Evolutionary conservation across 1,140 invertebrate species (phyloP).

Genomic region (Apis cerana): DNA sequence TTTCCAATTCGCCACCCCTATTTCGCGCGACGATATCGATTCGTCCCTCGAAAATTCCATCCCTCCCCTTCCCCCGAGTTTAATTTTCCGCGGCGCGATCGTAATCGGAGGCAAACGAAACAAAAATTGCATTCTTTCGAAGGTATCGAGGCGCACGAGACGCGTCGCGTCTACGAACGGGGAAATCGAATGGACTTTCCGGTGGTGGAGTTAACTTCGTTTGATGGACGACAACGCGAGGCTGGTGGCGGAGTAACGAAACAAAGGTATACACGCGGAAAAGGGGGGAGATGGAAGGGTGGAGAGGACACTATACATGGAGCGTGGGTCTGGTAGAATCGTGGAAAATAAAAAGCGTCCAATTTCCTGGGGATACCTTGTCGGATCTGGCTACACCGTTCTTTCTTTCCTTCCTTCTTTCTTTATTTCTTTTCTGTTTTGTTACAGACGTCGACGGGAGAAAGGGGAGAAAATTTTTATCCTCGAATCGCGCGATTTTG

Average conservation of each 20-base stretch:
- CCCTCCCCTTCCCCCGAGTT: neutral
- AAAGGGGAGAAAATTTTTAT: no score
- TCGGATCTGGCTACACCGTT: conserved; percentile 35
- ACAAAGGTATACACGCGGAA: neutral
- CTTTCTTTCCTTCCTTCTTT: neutral
- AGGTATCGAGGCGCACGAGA: neutral
- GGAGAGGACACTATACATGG: neutral
- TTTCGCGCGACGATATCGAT: neutral
- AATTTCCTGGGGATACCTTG: conserved; percentile 60
- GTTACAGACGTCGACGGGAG: no score
- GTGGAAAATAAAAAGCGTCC: conserved; percentile 63
- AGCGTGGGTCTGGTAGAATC: conserved; percentile 56
- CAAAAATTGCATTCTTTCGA: conserved; percentile 31
- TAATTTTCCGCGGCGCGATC: neutral
- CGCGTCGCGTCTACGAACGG: neutral
- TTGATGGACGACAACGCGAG: conserved; percentile 27
- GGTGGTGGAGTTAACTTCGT: conserved; percentile 44
- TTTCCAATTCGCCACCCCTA: no score
- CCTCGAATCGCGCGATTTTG: no score
- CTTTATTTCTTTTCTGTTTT: neutral
- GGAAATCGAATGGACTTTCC: conserved; percentile 56
- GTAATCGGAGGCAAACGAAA: conserved; percentile 13
- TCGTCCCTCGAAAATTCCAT: neutral
- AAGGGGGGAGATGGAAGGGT: neutral
- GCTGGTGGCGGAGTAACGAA: conserved; percentile 10